These are phyloP conservation scores for Bradypus variegatus DNA, from an alignment of 2,797 vertebrate species.

Conservation along the genomic window DNA sequence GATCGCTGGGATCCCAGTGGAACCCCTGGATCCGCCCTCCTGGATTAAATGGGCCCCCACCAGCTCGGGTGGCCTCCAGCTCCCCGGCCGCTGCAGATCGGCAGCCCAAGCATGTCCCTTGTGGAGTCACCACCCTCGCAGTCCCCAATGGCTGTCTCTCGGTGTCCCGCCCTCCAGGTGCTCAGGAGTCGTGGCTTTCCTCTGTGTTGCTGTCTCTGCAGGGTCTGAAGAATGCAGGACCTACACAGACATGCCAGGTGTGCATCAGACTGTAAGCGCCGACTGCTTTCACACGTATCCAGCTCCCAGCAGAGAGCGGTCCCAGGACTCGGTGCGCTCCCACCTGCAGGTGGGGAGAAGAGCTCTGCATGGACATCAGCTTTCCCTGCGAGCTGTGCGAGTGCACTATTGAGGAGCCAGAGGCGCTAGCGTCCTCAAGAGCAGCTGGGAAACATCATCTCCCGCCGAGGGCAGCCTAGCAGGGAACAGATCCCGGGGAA, in stretches of 20 bases:
- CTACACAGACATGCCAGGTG: fast-evolving
- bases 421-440: too few relatives aligned
- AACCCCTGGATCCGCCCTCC: too few relatives aligned
- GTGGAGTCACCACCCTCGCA: fast-evolving
- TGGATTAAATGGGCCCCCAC: fast-evolving
- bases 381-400: not conserved
- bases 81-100: not conserved
- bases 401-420: not conserved
- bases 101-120: not conserved
- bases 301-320: fast-evolving
- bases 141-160: not conserved
- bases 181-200: not conserved
- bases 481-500: not conserved
- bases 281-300: fast-evolving
- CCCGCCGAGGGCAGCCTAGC: not conserved
- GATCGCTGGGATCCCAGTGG: too few relatives aligned
- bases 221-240: not conserved
- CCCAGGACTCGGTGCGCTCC: too few relatives aligned
- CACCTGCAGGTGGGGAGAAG: fast-evolving
- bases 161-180: fast-evolving
- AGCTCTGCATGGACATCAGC: not conserved
- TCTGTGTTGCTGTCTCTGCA: not conserved
- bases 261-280: not conserved
- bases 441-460: conserved; percentile 20
- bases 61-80: too few relatives aligned